These are phyloP conservation scores for Trichogramma evanescens DNA, from an alignment of 2,888 invertebrate species.

Conservation along the genomic window DNA sequence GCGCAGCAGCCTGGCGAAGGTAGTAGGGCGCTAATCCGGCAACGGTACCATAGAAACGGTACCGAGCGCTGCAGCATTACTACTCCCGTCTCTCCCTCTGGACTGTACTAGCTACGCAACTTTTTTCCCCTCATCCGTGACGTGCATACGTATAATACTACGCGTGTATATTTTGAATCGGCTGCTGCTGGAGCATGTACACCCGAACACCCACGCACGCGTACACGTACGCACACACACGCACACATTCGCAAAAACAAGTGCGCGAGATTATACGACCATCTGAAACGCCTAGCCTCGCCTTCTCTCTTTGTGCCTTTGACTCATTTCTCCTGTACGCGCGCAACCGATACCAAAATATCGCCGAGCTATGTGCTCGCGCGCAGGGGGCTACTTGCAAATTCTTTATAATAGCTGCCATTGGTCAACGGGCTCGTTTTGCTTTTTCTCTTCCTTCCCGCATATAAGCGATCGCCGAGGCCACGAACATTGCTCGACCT, in stretches of 20 bases:
- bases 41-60: constrained; percentile 46
- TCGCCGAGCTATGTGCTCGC: no score
- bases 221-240: background rate
- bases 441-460: no score
- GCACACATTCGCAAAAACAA: background rate
- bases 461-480: no score
- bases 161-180: background rate
- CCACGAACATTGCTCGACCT: no score
- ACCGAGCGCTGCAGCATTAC: constrained; percentile 35
- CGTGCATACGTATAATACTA: constrained; percentile 12
- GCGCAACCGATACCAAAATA: no score
- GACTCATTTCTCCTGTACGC: no score
- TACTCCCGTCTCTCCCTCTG: background rate
- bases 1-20: background rate
- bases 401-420: no score
- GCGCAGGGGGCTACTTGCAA: no score
- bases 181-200: background rate
- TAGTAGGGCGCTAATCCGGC: constrained; percentile 37
- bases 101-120: background rate
- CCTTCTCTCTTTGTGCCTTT: no score
- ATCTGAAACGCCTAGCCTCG: no score
- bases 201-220: constrained; percentile 6
- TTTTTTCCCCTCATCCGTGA: constrained; percentile 13
- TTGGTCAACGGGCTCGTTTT: no score
- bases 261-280: no score